Base-by-base conservation (phyloP, 2,797 vertebrate species). In the Neomorphus geoffroyi region DNA sequence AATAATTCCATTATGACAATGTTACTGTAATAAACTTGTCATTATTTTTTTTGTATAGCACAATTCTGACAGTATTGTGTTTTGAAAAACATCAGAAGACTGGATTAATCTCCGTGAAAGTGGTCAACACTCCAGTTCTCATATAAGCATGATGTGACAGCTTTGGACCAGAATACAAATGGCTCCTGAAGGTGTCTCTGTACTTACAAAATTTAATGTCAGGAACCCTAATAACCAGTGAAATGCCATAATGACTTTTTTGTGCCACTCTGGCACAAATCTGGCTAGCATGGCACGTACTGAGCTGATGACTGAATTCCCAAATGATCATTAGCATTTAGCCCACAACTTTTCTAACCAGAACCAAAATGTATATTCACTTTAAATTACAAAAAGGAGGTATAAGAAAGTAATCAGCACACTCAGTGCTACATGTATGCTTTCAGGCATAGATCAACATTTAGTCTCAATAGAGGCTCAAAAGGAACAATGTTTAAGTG, bases 111-210 rank as follows among this genome's bases (percentile, higher is more conserved):
- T 84, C 48, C 2, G 1, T 28, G 65, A 43, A 92, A 77, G 16
- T 82, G 71, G 67, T 39, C 86, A 90, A 41, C 27, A 41, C 21
- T 82, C 23, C 21, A 14, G 12, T 50, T 85, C 60, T 92, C 79
- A 61, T 33, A 71, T 67, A 80, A 73, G 48, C 51, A 50, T 32
- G 16, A 77, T 66, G 43, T 75, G 28, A 56, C 74, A 88, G 26
- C 32, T 56, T 57, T 93, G 60, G 33, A 64, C 45, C 28, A 58
- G 84, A 87, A 80, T 71, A 74, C 45, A 86, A 88, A 82, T 48
- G 33, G 23, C 57, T 82, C 3, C 3, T 82, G 56, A 77, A 86
- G n/a, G 41, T 57, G 32, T 37, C 39, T 50, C 53, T 91, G 27
- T 67, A 26, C 30, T 21, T 56, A 43, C 0, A 3, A 78, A 61